A percentile compares a stretch with the other conserved stretches of the same genome.
Conservation (phyloP, 2,888 invertebrate species). For the Unio delphinus region DNA sequence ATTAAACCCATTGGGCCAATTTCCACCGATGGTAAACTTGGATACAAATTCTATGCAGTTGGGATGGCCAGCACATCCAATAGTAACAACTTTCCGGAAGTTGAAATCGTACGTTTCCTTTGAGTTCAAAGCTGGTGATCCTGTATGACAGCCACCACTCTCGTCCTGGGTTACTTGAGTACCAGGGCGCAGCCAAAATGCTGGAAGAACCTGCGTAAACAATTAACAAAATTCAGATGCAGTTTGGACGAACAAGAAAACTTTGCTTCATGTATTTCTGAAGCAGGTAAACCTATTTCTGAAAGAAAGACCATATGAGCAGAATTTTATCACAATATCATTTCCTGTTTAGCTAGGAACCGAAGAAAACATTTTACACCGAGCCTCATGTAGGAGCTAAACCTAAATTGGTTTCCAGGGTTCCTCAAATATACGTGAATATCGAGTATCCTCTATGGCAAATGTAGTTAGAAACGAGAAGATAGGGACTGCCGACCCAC, state of each 20-base stretch:
- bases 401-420: too few relatives aligned
- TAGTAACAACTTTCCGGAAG: conserved; percentile 36
- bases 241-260: background rate
- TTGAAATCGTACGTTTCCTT: conserved; percentile 22
- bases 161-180: conserved; percentile 8
- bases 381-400: too few relatives aligned
- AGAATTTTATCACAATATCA: too few relatives aligned
- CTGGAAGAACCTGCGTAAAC: conserved; percentile 23
- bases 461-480: too few relatives aligned
- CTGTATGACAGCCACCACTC: conserved; percentile 9
- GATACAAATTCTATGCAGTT: conserved; percentile 33
- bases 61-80: conserved; percentile 28
- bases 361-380: too few relatives aligned
- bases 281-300: too few relatives aligned
- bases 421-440: too few relatives aligned
- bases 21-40: conserved; percentile 32
- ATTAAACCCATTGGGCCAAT: conserved; percentile 28
- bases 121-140: conserved; percentile 24
- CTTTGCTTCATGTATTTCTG: too few relatives aligned
- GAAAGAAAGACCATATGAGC: too few relatives aligned
- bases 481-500: too few relatives aligned
- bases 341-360: too few relatives aligned
- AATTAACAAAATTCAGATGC: background rate
- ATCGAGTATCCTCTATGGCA: too few relatives aligned
- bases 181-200: conserved; percentile 33